Percentiles rank a stretch among this genome's conserved stretches.
Conservation (phyloP, 2,888 invertebrate species). For the Torymus aiolomorphi region DNA sequence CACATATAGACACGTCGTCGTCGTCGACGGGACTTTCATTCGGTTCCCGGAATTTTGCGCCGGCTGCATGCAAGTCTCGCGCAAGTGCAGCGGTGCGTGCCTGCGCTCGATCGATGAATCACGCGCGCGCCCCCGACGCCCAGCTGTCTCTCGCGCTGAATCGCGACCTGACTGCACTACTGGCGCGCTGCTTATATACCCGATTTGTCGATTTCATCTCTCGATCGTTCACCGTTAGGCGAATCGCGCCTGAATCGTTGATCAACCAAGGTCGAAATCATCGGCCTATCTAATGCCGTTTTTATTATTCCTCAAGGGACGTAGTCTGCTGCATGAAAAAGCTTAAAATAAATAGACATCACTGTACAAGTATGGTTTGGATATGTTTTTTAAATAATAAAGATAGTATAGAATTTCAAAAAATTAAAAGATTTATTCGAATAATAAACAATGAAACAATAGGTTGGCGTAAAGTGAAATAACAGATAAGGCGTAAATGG, state of each 20-base stretch:
- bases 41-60: constrained; percentile 36
- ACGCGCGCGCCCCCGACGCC: constrained; percentile 32
- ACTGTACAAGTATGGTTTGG: too few relatives aligned
- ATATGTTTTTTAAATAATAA: too few relatives aligned
- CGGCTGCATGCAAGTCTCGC: constrained; percentile 35
- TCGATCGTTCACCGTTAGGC: constrained; percentile 1
- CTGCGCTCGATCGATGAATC: constrained; percentile 37
- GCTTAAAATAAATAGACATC: too few relatives aligned
- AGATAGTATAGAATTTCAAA: too few relatives aligned
- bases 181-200: not conserved
- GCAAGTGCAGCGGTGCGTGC: constrained; percentile 12
- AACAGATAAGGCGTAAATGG: too few relatives aligned
- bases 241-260: constrained; percentile 11
- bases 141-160: constrained; percentile 35
- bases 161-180: constrained; percentile 21
- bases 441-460: too few relatives aligned
- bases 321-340: too few relatives aligned
- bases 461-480: too few relatives aligned
- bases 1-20: not conserved
- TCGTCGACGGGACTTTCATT: constrained; percentile 4
- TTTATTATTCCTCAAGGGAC: too few relatives aligned
- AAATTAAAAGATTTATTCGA: too few relatives aligned
- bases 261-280: not conserved
- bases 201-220: constrained; percentile 12
- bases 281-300: too few relatives aligned